A percentile compares a stretch with the other conserved stretches of the same genome.
phyloP scores from a whole-genome alignment of 2,888 invertebrate species.

The Dryadula phaetusa region DNA sequence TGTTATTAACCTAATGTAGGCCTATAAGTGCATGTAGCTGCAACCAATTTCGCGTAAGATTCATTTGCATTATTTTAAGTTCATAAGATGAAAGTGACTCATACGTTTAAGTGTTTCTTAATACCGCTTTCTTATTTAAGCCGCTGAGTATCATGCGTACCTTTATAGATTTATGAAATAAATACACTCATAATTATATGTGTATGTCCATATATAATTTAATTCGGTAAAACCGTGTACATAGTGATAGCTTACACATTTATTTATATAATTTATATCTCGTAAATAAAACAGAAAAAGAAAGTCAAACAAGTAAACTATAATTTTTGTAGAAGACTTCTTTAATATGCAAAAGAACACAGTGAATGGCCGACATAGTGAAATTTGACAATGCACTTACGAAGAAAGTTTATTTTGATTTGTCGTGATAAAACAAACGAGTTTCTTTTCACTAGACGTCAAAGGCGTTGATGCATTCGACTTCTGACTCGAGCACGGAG shows the following conservation, averaged over 20 bases:
- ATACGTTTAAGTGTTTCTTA: slow-evolving; percentile 43
- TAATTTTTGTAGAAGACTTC: slow-evolving; percentile 22
- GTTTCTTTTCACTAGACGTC: slow-evolving; percentile 52
- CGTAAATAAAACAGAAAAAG: slow-evolving; percentile 31
- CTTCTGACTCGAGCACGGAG: slow-evolving; percentile 15
- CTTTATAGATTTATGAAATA: neutral
- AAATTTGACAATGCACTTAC: slow-evolving; percentile 78
- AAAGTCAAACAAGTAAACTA: slow-evolving; percentile 33
- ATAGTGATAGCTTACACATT: neutral
- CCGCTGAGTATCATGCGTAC: neutral
- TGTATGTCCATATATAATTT: neutral
- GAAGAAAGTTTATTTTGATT: slow-evolving; percentile 75
- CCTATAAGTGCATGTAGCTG: slow-evolving; percentile 36
- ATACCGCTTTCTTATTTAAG: slow-evolving; percentile 45
- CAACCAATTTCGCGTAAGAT: slow-evolving; percentile 42
- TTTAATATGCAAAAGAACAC: slow-evolving; percentile 58
- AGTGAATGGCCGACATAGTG: slow-evolving; percentile 63
- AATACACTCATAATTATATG: neutral
- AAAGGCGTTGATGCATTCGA: slow-evolving; percentile 33
- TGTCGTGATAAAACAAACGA: slow-evolving; percentile 72
- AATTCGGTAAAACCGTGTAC: neutral
- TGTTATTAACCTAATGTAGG: neutral
- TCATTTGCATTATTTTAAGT: slow-evolving; percentile 45
- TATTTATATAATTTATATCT: neutral
- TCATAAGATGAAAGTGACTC: slow-evolving; percentile 43